Evolutionary conservation across 2,888 invertebrate genomes (phyloP).

Genomic region (Geotrupes spiniger): DNA sequence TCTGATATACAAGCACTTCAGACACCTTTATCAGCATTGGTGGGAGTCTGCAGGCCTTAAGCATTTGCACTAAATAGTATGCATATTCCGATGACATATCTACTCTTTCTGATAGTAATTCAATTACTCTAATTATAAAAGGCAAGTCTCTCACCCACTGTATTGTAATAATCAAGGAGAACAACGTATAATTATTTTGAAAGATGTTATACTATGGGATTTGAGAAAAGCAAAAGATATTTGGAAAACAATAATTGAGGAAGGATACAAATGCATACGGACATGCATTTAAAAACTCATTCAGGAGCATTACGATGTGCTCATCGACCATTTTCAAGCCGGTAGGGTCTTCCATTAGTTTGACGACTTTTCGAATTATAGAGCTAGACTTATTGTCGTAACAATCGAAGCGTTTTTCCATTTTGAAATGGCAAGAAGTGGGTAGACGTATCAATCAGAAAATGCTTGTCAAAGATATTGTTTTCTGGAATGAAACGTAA

Average conservation of each 20-base stretch:
- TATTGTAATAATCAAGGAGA: constrained; percentile 11
- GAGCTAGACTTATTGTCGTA: no score
- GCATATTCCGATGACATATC: constrained; percentile 31
- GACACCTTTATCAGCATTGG: constrained; percentile 40
- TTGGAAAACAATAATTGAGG: neutral
- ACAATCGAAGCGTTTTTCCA: no score
- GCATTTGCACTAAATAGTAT: constrained; percentile 35
- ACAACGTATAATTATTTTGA: constrained; percentile 16
- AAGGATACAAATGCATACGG: constrained; percentile 28
- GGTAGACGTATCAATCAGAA: no score
- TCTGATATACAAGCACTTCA: constrained; percentile 33
- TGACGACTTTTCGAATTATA: constrained; percentile 22
- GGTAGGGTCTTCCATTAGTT: constrained; percentile 25
- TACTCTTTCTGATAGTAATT: constrained; percentile 37
- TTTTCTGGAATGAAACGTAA: no score
- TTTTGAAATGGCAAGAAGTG: no score
- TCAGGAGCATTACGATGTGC: constrained; percentile 21
- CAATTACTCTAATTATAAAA: constrained; percentile 40
- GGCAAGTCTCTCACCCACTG: constrained; percentile 45
- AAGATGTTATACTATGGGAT: no score
- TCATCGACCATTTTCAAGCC: constrained; percentile 21
- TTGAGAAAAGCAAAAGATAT: no score
- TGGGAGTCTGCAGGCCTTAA: constrained; percentile 40
- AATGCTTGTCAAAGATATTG: no score
- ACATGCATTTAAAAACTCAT: constrained; percentile 25